phyloP scores from a whole-genome alignment of 2,888 invertebrate genomes.

The Galeopsomyia nigrocyanea region DNA sequence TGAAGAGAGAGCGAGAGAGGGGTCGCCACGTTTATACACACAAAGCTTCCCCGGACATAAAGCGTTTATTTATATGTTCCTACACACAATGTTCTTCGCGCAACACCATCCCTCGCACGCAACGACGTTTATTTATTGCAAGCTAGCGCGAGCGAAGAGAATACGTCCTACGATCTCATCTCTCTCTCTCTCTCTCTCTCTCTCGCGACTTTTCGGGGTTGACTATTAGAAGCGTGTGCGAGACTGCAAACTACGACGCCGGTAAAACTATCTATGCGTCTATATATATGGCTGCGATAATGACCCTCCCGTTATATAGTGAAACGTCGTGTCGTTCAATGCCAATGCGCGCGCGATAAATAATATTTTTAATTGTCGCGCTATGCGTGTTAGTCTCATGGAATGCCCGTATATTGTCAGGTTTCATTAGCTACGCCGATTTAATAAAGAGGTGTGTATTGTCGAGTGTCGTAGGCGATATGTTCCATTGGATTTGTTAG shows the following conservation, averaged over 20 bases:
- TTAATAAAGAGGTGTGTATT: too few relatives aligned
- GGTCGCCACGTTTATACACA: background rate
- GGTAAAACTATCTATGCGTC: too few relatives aligned
- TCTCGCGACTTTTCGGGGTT: slow-evolving; percentile 39
- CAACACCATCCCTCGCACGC: slow-evolving; percentile 52
- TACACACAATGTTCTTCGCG: slow-evolving; percentile 60
- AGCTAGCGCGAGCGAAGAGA: slow-evolving; percentile 13
- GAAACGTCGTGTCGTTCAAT: too few relatives aligned
- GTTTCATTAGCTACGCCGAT: too few relatives aligned
- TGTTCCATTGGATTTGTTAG: too few relatives aligned
- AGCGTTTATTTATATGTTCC: slow-evolving; percentile 69
- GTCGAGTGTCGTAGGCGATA: too few relatives aligned
- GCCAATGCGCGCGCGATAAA: too few relatives aligned
- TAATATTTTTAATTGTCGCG: background rate
- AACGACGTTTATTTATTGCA: slow-evolving; percentile 61
- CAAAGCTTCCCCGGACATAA: slow-evolving; percentile 59
- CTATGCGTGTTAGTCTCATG: background rate
- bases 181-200: slow-evolving; percentile 9
- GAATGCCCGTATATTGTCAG: too few relatives aligned
- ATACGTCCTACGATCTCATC: too few relatives aligned
- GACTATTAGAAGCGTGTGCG: slow-evolving; percentile 13
- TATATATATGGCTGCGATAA: too few relatives aligned
- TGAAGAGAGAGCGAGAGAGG: slow-evolving; percentile 45
- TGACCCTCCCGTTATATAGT: too few relatives aligned
- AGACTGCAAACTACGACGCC: slow-evolving; percentile 9